Base-by-base conservation (phyloP, 2,888 invertebrate genomes). In the Hedychridium roseum region DNA sequence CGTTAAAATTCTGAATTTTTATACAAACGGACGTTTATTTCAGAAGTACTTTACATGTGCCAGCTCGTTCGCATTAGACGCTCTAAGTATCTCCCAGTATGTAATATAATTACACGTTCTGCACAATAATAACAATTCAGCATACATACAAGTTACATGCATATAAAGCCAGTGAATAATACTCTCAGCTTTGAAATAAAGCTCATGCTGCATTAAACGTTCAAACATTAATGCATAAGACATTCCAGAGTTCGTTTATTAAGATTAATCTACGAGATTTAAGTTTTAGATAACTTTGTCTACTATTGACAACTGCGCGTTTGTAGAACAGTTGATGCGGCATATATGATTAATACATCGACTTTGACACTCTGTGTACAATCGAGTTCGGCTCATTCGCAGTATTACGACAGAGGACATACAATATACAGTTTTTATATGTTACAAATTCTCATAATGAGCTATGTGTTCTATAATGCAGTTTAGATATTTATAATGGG, bases 321-420 rank as follows among this genome's bases (percentile, higher is more conserved):
- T 58, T 51, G 47, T 55, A 54, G 42, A 49, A 50, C 43, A 35
- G 39, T 23, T 42, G 43, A 32, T 32, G 34, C 43, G 36, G 35
- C 38, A 30, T 34, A 45, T 50, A 34, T 28, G 39, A 45, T 40
- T 36, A 40, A 32, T 21, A 47, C 39, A 54, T 38, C 32, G 31
- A 47, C 38, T 11, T 15, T 47, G 46, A 44, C 57, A 57, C 40
- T 63, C 30, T 39, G 43, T 43, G 35, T 56, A 57, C 52, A 6
- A 40, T 49, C 47, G 53, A 48, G 36, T 46, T 42, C 15, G 54
- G 43, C 40, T 35, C 56, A 60, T 67, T 68, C 58, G 47, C 61
- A 60, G 57, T 64, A 62, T 64, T 67, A 60, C 43, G 38, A 50
- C 54, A 26, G 43, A 57, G 45, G 55, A 49, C 53, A 48, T 39